Percentiles rank a stretch among this genome's conserved stretches.
phyloP scores from a whole-genome alignment of 2,888 invertebrate genomes.

The Elegia similella region DNA sequence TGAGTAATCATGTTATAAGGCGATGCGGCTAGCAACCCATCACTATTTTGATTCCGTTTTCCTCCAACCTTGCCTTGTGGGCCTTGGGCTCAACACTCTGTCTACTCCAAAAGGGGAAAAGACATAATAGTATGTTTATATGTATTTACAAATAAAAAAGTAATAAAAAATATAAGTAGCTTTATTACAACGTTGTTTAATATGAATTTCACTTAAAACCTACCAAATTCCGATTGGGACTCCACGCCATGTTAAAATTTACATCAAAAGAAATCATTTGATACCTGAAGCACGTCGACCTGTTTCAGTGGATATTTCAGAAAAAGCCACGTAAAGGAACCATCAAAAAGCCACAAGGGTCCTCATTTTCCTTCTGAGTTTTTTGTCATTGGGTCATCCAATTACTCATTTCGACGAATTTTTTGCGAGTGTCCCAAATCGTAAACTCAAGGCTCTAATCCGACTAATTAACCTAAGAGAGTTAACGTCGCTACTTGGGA shows the following conservation, averaged over 20 bases:
- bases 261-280: background rate
- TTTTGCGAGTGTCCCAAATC: background rate
- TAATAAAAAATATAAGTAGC: no score
- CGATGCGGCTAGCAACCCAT: no score
- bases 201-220: no score
- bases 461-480: conserved; percentile 34
- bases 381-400: background rate
- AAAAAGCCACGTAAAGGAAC: background rate
- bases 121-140: no score
- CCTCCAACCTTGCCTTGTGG: no score
- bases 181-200: no score
- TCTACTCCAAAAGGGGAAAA: no score
- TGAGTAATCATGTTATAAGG: no score
- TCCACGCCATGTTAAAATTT: background rate
- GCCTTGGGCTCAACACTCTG: no score
- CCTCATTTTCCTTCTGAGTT: background rate
- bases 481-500: conserved; percentile 30
- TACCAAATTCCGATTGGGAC: background rate
- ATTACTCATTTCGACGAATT: background rate
- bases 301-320: background rate
- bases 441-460: conserved; percentile 18
- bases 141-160: no score
- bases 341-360: background rate
- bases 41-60: no score
- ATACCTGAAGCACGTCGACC: background rate